Conservation (phyloP, 1,140 invertebrate genomes). For the Potamilus streckersoni region DNA sequence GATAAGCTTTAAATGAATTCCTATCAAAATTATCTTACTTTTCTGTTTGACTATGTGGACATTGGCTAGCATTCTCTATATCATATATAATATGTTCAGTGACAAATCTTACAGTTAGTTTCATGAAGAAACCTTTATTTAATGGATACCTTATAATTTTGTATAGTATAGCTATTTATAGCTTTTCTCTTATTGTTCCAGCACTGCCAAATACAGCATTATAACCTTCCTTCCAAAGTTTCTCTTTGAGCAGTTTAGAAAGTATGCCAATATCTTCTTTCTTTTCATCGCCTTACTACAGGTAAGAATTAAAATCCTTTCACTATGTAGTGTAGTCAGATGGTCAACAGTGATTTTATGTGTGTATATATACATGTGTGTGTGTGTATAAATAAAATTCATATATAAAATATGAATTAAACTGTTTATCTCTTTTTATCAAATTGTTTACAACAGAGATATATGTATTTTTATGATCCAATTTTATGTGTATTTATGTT, state of each 20-base stretch:
- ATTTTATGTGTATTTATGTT: too few relatives aligned
- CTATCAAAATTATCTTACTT: background rate
- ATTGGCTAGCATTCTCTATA: background rate
- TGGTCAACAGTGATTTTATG: too few relatives aligned
- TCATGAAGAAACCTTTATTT: background rate
- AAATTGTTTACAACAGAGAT: too few relatives aligned
- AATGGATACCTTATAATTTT: background rate
- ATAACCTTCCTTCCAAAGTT: conserved; percentile 97
- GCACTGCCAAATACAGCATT: conserved; percentile 95
- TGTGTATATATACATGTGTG: too few relatives aligned
- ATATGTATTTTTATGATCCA: too few relatives aligned
- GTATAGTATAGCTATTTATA: background rate
- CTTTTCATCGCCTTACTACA: conserved; percentile 89
- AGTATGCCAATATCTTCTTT: conserved; percentile 98
- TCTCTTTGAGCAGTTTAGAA: conserved; percentile 96
- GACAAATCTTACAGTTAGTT: background rate
- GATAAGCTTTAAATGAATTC: background rate
- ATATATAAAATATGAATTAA: too few relatives aligned
- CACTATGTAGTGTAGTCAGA: too few relatives aligned
- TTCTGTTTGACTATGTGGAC: background rate
- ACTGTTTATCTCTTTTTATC: too few relatives aligned
- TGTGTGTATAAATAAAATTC: too few relatives aligned
- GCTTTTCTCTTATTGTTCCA: conserved; percentile 45
- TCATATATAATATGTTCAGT: background rate
- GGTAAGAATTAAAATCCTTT: conserved; percentile 42